A percentile compares a stretch with the other conserved stretches of the same genome.
phyloP scores from a whole-genome alignment of 2,888 invertebrate species.

The Leucozona laternaria region DNA sequence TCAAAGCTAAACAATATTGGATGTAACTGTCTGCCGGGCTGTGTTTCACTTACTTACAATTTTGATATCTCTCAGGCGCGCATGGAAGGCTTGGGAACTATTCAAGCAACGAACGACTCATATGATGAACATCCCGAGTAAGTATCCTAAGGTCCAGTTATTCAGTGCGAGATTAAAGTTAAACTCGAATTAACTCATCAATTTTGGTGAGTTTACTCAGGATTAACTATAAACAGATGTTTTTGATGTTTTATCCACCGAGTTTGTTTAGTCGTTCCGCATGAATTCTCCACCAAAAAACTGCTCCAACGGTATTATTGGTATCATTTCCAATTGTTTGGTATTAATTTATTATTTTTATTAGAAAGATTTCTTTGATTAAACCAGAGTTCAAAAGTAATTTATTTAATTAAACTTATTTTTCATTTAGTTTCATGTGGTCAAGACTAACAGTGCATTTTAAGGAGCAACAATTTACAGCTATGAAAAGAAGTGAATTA shows the following conservation, averaged over 20 bases:
- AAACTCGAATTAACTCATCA: no score
- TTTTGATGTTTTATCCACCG: no score
- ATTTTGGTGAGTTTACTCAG: no score
- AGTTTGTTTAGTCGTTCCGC: no score
- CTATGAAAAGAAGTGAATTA: slow-evolving; percentile 87
- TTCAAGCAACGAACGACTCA: slow-evolving; percentile 79
- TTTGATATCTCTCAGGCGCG: slow-evolving; percentile 81
- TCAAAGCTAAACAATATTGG: slow-evolving; percentile 77
- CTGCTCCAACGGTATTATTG: no score
- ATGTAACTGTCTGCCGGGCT: slow-evolving; percentile 82
- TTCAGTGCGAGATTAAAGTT: no score
- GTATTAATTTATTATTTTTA: no score
- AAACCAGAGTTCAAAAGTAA: no score
- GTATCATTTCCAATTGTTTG: no score
- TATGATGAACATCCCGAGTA: slow-evolving; percentile 80
- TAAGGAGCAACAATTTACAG: slow-evolving; percentile 89
- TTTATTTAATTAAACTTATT: not conserved
- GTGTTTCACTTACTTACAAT: slow-evolving; percentile 82
- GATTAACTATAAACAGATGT: no score
- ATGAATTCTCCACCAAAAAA: no score
- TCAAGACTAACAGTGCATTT: slow-evolving; percentile 88
- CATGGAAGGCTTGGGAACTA: slow-evolving; percentile 78
- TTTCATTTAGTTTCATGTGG: slow-evolving; percentile 83
- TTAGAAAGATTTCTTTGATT: no score
- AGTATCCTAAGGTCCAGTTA: slow-evolving; percentile 56